These are phyloP conservation scores for Plumapathes pennacea DNA, from an alignment of 92 coral and sea anemone species.

Conservation along the genomic window DNA sequence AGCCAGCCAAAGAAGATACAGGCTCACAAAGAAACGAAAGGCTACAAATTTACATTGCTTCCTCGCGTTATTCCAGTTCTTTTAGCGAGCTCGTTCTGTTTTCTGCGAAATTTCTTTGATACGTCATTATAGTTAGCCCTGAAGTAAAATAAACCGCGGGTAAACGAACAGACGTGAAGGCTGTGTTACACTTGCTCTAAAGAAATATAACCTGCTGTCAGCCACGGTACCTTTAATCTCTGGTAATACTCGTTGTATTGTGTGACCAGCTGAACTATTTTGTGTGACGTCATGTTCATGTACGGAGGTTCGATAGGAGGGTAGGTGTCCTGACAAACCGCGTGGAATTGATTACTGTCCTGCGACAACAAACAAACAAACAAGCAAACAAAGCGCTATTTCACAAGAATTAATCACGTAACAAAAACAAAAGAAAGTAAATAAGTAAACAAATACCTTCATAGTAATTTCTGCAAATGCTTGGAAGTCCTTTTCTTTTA, in stretches of 20 bases:
- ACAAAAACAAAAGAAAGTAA: no score
- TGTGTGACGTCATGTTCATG: conserved; percentile 81
- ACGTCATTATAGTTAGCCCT: no score
- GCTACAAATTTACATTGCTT: no score
- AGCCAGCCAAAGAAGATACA: not conserved
- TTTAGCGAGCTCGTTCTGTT: no score
- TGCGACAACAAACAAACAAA: not conserved
- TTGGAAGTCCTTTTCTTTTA: conserved; percentile 67
- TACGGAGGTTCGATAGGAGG: conserved; percentile 96
- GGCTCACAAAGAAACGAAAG: not conserved
- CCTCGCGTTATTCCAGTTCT: no score
- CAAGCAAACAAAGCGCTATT: not conserved
- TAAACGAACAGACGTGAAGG: no score
- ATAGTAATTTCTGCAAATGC: conserved; percentile 80
- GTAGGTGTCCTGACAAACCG: conserved; percentile 93
- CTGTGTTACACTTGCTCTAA: no score
- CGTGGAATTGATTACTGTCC: conserved; percentile 98
- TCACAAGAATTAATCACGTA: no score
- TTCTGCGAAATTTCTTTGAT: no score
- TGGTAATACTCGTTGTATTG: conserved; percentile 57
- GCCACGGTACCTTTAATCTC: conserved; percentile 72
- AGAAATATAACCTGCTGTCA: no score
- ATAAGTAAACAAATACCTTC: no score
- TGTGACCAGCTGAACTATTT: conserved; percentile 76
- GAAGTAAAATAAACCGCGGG: no score